These are phyloP conservation scores for Oreochromis aureus DNA, from an alignment of 2,113 vertebrate species.

Conservation along the genomic window DNA sequence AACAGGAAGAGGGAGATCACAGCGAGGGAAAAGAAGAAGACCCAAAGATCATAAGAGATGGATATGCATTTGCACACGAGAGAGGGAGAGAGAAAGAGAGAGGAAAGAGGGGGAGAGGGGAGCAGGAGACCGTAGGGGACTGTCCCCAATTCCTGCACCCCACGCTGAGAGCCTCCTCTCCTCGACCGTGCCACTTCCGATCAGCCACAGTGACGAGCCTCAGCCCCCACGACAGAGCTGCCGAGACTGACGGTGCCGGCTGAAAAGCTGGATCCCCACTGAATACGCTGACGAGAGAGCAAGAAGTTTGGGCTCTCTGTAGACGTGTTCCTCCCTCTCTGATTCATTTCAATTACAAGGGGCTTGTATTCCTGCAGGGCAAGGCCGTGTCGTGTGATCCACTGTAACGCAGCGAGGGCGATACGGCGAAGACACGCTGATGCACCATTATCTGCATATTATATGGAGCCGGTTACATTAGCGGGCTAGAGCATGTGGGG, in stretches of 20 bases:
- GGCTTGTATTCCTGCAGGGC: constrained; percentile 70
- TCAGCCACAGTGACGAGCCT: constrained; percentile 42
- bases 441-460: constrained; percentile 71
- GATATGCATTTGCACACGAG: constrained; percentile 61
- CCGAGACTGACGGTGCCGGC: constrained; percentile 40
- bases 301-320: constrained; percentile 52
- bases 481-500: constrained; percentile 3
- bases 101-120: constrained; percentile 31
- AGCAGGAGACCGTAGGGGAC: constrained; percentile 67
- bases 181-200: constrained; percentile 63
- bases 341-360: constrained; percentile 71
- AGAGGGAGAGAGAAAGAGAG: constrained; percentile 27
- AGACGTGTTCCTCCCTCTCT: constrained; percentile 57
- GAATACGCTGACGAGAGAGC: constrained; percentile 52
- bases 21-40: constrained; percentile 60
- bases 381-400: constrained; percentile 64
- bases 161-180: constrained; percentile 60
- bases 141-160: constrained; percentile 68
- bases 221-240: constrained; percentile 35
- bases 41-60: constrained; percentile 64
- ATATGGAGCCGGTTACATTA: constrained; percentile 57
- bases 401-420: constrained; percentile 48
- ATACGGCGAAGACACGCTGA: constrained; percentile 51
- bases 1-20: constrained; percentile 65
- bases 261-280: constrained; percentile 54